Percentiles rank a stretch among this genome's conserved stretches.
phyloP scores from a whole-genome alignment of 2,797 vertebrate genomes.

The Danio kyathit region DNA sequence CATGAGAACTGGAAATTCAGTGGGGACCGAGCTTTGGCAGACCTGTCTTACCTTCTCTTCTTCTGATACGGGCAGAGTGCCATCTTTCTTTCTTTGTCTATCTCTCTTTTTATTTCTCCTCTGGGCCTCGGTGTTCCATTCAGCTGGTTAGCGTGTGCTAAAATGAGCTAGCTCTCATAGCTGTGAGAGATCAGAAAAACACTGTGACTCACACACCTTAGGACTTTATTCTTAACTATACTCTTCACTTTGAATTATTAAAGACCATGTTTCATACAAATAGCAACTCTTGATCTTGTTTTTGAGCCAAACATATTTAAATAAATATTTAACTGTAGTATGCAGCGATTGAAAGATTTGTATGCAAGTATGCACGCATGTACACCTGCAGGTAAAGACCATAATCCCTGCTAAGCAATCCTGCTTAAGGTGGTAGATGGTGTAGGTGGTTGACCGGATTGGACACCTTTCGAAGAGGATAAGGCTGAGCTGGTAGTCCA shows the following conservation, averaged over 20 bases:
- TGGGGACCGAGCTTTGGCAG: constrained; percentile 77
- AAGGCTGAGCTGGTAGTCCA: not conserved
- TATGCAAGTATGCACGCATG: not conserved
- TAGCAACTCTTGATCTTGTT: not conserved
- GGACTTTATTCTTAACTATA: not conserved
- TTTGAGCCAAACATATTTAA: not conserved
- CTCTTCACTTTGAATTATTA: not conserved
- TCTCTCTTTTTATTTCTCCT: constrained; percentile 9
- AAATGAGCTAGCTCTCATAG: constrained; percentile 10
- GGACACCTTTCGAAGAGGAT: not conserved
- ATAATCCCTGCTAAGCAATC: not conserved
- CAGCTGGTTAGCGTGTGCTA: constrained; percentile 11
- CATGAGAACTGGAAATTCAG: constrained; percentile 65
- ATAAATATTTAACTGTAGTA: not conserved
- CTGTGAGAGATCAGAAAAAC: constrained; percentile 2
- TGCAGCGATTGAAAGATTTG: not conserved
- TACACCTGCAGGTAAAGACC: not conserved
- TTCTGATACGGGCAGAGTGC: constrained; percentile 72
- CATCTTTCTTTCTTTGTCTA: constrained; percentile 39
- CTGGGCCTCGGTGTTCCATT: constrained; percentile 28
- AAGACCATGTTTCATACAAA: not conserved
- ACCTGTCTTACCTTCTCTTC: constrained; percentile 79
- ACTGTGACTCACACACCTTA: not conserved
- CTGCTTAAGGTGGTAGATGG: not conserved
- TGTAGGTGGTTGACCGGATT: not conserved